Evolutionary conservation across 2,113 vertebrate species (phyloP).

Genomic region (Cyanistes caeruleus): DNA sequence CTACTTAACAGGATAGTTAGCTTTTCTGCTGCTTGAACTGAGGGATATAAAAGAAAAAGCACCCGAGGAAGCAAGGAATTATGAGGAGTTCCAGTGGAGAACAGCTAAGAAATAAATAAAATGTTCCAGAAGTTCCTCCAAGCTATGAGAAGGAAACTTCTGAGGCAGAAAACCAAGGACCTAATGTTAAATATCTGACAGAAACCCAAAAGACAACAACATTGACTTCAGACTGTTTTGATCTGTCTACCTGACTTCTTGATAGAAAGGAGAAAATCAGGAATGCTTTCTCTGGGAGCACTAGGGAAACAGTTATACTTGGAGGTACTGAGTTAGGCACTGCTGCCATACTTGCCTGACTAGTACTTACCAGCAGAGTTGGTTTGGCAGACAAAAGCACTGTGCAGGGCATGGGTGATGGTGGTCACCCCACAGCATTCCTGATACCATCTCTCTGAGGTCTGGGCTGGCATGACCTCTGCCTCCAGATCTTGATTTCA

Average conservation of each 20-base stretch:
- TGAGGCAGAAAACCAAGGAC: not conserved
- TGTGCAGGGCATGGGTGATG: rapidly evolving
- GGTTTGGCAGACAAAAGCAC: not conserved
- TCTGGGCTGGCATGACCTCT: not conserved
- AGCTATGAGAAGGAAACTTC: not conserved
- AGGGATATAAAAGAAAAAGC: not conserved
- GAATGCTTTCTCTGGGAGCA: not conserved
- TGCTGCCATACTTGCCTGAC: not conserved
- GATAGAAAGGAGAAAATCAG: not conserved
- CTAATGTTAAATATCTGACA: not conserved
- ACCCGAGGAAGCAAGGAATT: not conserved
- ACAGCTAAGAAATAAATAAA: not conserved
- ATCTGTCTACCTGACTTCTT: not conserved
- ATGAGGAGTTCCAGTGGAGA: not conserved
- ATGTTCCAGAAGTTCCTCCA: not conserved
- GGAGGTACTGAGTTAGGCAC: not conserved
- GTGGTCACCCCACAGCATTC: not conserved
- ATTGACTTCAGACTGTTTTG: not conserved
- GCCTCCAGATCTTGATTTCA: not conserved
- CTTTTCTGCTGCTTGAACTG: not conserved
- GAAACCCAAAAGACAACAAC: not conserved
- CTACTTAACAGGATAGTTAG: constrained; percentile 33
- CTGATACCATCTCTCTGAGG: rapidly evolving
- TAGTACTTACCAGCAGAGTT: rapidly evolving
- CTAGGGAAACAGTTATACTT: not conserved